phyloP scores from a whole-genome alignment of 1,140 invertebrate species.

The Drosophila obscura region DNA sequence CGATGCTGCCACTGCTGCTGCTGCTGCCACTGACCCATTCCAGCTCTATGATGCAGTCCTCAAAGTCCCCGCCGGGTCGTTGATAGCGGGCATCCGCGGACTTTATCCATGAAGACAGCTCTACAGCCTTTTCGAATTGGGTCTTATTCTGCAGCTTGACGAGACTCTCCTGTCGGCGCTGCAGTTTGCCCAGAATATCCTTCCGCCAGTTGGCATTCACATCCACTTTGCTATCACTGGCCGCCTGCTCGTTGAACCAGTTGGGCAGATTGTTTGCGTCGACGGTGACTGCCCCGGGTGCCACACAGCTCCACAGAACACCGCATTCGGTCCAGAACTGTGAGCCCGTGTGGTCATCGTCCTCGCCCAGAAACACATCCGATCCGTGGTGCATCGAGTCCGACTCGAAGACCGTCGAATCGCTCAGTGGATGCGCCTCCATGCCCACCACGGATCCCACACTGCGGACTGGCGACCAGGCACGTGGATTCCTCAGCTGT shows the following conservation, averaged over 20 bases:
- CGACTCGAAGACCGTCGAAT: slow-evolving; percentile 90
- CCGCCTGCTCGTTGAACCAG: slow-evolving; percentile 86
- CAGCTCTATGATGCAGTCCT: slow-evolving; percentile 91
- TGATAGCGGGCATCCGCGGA: slow-evolving; percentile 90
- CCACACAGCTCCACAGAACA: slow-evolving; percentile 90
- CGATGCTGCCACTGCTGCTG: slow-evolving; percentile 80
- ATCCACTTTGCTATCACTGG: slow-evolving; percentile 86
- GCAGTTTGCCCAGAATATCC: slow-evolving; percentile 89
- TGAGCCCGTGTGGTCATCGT: slow-evolving; percentile 88
- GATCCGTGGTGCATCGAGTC: slow-evolving; percentile 85
- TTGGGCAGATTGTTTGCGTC: slow-evolving; percentile 89
- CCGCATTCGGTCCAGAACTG: slow-evolving; percentile 90
- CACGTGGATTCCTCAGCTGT: slow-evolving; percentile 88
- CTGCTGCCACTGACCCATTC: slow-evolving; percentile 88
- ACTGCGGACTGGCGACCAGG: slow-evolving; percentile 92
- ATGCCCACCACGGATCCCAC: slow-evolving; percentile 91
- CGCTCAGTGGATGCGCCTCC: slow-evolving; percentile 91
- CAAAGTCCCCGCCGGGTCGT: slow-evolving; percentile 86
- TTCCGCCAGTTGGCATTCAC: slow-evolving; percentile 90
- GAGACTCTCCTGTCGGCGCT: slow-evolving; percentile 84
- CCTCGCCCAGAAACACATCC: slow-evolving; percentile 90
- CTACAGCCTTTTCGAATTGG: slow-evolving; percentile 89
- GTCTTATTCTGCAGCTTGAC: slow-evolving; percentile 85
- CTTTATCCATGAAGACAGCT: slow-evolving; percentile 93
- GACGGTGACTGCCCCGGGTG: slow-evolving; percentile 90